Percentiles rank a stretch among this genome's conserved stretches.
Conservation (phyloP, 1,140 invertebrate species). For the Trichonephila clavata region DNA sequence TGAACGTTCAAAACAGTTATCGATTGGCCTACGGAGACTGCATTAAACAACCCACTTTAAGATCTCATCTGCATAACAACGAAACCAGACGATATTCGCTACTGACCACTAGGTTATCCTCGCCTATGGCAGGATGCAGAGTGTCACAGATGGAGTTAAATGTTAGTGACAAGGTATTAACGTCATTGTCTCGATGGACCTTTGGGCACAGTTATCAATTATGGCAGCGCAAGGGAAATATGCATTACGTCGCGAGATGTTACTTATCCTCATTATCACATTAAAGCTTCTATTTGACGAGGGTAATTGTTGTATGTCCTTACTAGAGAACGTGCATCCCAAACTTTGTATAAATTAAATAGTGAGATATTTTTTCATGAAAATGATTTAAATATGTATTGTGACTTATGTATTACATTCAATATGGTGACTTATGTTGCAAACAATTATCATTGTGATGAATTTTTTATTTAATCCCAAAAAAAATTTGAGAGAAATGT, state of each 20-base stretch:
- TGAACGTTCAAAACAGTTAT: conserved; percentile 9
- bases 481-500: too few species aligned
- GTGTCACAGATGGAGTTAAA: conserved; percentile 59
- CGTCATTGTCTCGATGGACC: conserved; percentile 37
- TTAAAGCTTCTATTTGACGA: not conserved
- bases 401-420: too few species aligned
- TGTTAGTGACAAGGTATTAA: conserved; percentile 44
- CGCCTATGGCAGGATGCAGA: conserved; percentile 2
- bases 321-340: too few species aligned
- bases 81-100: conserved; percentile 23
- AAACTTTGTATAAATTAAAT: too few species aligned
- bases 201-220: conserved; percentile 43
- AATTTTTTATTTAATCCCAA: too few species aligned
- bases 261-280: not conserved
- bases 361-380: too few species aligned
- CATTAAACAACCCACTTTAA: conserved; percentile 44
- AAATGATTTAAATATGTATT: too few species aligned
- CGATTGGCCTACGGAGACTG: conserved; percentile 22
- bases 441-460: too few species aligned
- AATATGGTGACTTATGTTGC: too few species aligned
- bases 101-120: not conserved
- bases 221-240: conserved; percentile 9
- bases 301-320: too few species aligned
- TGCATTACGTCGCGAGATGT: not conserved
- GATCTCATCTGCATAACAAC: conserved; percentile 65